phyloP scores from a whole-genome alignment of 2,113 vertebrate genomes.

The Grammomys surdaster region DNA sequence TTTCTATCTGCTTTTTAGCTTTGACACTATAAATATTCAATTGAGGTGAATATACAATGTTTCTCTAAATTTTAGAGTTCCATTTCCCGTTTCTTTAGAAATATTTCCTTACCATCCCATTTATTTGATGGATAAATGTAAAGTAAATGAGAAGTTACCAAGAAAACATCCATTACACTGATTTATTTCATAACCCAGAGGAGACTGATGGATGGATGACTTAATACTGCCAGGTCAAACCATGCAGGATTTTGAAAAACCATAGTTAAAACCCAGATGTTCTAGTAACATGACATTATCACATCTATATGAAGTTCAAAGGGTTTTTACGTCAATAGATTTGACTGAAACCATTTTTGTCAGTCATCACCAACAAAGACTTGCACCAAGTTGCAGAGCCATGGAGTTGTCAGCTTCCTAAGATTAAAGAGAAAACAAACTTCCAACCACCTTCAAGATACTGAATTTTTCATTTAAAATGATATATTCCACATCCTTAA shows the following conservation, averaged over 20 bases:
- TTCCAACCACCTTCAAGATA: slow-evolving; percentile 22
- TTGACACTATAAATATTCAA: background rate
- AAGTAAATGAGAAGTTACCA: background rate
- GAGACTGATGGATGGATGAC: background rate
- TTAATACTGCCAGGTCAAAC: slow-evolving; percentile 6
- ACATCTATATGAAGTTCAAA: slow-evolving; percentile 7
- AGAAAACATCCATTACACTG: slow-evolving; percentile 25
- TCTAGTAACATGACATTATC: background rate
- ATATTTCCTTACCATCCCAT: background rate
- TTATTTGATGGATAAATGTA: slow-evolving; percentile 50
- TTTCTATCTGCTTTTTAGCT: slow-evolving; percentile 43
- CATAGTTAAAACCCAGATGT: slow-evolving; percentile 7
- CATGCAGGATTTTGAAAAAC: background rate
- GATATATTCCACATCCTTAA: slow-evolving; percentile 32
- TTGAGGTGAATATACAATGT: background rate
- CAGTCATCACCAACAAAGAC: background rate
- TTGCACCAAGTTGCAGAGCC: background rate
- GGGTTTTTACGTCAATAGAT: slow-evolving; percentile 13
- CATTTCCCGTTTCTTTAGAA: slow-evolving; percentile 19
- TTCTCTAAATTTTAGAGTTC: slow-evolving; percentile 37
- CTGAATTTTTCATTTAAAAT: slow-evolving; percentile 56
- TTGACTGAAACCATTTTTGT: slow-evolving; percentile 47
- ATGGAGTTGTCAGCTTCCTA: slow-evolving; percentile 14
- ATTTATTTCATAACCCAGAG: slow-evolving; percentile 36
- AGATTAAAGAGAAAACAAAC: slow-evolving; percentile 22